Base-by-base conservation (phyloP, 2,113 vertebrate genomes). In the Galemys pyrenaicus region DNA sequence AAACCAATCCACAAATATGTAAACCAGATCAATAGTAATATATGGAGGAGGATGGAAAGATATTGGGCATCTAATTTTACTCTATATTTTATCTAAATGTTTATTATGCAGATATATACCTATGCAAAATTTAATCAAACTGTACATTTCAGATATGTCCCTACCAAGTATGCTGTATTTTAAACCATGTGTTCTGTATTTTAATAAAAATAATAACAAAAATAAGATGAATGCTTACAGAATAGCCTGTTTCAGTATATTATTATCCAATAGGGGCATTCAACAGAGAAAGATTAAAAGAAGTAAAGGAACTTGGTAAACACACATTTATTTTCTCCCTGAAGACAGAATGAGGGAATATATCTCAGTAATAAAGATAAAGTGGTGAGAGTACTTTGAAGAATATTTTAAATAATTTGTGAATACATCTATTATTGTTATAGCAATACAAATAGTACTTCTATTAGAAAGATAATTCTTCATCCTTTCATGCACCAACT, bases 351-450 rank as follows among this genome's bases (percentile, higher is more conserved):
- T 71, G 78, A 75, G 94, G 24, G 44, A 49, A 6, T 39, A 56
- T 39, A 49, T 78, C 60, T 46, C 5, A 78, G 37, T 73, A 84
- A 81, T 49, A 89, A 65, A 82, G 37, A 82, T n/a, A 58, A 84
- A 79, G 41, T 56, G 37, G 41, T 71, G 13, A 75, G 32, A 58
- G 20, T 78, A 35, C 13, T 91, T 94, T 39, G 22, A 84, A 93
- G 80, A 91, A 20, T 84, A 92, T 58, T 41, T 94, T 37, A 91
- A 88, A 64, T 81, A 77, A 77, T 39, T 95, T 93, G 44, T 71
- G 82, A 93, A 71, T 60, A 44, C 28, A 54, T 81, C 67, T 64
- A 65, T 85, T 56, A 85, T 46, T 62, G 12, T 32, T 92, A 46
- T 67, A 64, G 85, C 67, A 88, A 88, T 51, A 17, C 62, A 81